These are phyloP conservation scores for Philantomba maxwellii DNA, from an alignment of 2,113 vertebrate genomes.

Conservation along the genomic window DNA sequence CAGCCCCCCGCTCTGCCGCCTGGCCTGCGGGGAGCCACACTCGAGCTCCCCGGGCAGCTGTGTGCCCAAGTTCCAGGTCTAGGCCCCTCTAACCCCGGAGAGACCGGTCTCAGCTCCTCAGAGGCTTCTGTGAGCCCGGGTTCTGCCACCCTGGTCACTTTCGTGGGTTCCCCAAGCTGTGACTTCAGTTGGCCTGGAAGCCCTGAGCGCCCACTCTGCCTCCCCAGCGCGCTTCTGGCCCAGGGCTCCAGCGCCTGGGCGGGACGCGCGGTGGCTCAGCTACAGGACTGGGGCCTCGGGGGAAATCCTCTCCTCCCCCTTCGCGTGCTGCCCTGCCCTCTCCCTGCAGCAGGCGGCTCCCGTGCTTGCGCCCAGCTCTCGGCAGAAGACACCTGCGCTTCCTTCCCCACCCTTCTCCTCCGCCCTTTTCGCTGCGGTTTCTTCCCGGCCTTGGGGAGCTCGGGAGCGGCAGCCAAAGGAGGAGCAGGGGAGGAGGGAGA, in stretches of 20 bases:
- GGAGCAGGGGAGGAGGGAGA: constrained; percentile 41
- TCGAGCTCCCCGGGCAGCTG: neutral
- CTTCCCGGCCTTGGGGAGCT: neutral
- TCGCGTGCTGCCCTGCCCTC: neutral
- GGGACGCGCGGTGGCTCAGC: neutral
- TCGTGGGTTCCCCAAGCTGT: neutral
- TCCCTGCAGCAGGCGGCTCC: neutral
- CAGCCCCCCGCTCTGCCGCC: neutral
- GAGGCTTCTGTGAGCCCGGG: neutral
- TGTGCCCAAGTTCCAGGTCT: neutral
- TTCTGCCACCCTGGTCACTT: neutral
- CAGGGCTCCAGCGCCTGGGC: neutral
- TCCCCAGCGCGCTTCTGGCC: neutral
- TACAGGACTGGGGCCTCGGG: neutral
- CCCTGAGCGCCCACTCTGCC: neutral
- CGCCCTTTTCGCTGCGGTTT: constrained; percentile 17
- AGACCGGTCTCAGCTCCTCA: neutral
- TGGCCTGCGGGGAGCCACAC: neutral
- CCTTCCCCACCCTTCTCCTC: constrained; percentile 42
- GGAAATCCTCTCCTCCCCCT: neutral
- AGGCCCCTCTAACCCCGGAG: neutral
- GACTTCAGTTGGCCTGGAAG: neutral
- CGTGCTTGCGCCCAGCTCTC: neutral
- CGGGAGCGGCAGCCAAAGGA: constrained; percentile 36
- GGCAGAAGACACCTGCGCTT: constrained; percentile 41